Evolutionary conservation across 2,113 vertebrate species (phyloP).

Genomic region (Ivindomyrus marchei): DNA sequence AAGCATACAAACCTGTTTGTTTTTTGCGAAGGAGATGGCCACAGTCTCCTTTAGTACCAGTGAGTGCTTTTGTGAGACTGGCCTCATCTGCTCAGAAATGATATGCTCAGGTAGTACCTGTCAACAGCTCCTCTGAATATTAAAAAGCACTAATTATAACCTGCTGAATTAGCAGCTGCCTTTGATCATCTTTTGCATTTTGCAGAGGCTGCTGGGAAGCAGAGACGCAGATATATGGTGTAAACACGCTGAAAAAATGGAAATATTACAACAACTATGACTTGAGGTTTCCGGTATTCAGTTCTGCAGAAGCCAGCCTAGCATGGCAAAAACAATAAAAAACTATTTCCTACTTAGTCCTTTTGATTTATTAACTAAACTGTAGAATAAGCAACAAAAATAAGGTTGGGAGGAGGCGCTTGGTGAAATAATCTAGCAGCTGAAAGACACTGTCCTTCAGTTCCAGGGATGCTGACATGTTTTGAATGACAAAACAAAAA

Average conservation of each 20-base stretch:
- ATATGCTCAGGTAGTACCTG: neutral
- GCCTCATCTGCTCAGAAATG: neutral
- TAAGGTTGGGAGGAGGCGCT: neutral
- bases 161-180: neutral
- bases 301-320: neutral
- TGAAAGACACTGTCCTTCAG: neutral
- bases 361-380: neutral
- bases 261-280: neutral
- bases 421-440: neutral
- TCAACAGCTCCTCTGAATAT: neutral
- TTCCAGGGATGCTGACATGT: neutral
- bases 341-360: neutral
- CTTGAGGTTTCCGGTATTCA: neutral
- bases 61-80: neutral
- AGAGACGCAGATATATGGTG: neutral
- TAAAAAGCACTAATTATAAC: neutral
- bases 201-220: neutral
- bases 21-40: neutral
- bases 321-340: neutral
- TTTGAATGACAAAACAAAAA: constrained; percentile 6
- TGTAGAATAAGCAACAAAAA: neutral
- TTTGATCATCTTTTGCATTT: neutral
- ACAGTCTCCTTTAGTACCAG: neutral
- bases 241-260: neutral
- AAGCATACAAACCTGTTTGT: neutral